Evolutionary conservation across 2,113 vertebrate species (phyloP).

Genomic region (Aegypius monachus): DNA sequence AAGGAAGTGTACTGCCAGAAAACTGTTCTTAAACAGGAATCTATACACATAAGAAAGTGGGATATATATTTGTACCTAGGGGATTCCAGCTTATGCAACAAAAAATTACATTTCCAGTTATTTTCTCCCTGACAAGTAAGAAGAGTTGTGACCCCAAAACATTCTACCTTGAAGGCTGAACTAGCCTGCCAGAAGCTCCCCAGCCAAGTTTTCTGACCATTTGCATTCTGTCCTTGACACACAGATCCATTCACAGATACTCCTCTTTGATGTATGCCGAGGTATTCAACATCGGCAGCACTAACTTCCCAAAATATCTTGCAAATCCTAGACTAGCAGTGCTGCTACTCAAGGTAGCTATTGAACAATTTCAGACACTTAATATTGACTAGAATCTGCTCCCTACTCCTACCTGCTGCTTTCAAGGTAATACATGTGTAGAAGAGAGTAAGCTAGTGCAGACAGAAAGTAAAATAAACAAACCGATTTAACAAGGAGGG

Average conservation of each 20-base stretch:
- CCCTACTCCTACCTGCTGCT: neutral
- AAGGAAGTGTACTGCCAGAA: neutral
- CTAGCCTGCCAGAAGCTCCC: neutral
- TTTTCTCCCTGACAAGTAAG: neutral
- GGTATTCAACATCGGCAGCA: neutral
- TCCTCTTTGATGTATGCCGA: neutral
- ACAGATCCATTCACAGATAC: neutral
- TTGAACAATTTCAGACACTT: neutral
- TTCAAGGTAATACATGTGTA: neutral
- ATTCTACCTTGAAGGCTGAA: neutral
- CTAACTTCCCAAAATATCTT: neutral
- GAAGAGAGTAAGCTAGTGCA: neutral
- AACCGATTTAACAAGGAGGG: neutral
- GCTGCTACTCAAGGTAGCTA: neutral
- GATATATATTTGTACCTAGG: neutral
- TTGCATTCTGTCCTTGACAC: neutral
- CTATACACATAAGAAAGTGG: neutral
- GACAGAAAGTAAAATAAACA: neutral
- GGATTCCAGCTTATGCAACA: neutral
- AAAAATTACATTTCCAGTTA: neutral
- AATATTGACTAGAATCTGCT: neutral
- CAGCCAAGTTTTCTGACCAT: neutral
- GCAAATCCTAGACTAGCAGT: neutral
- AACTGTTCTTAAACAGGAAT: neutral
- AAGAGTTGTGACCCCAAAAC: neutral